These are phyloP conservation scores for Hypomecis punctinalis DNA, from an alignment of 2,888 invertebrate genomes.

Conservation along the genomic window DNA sequence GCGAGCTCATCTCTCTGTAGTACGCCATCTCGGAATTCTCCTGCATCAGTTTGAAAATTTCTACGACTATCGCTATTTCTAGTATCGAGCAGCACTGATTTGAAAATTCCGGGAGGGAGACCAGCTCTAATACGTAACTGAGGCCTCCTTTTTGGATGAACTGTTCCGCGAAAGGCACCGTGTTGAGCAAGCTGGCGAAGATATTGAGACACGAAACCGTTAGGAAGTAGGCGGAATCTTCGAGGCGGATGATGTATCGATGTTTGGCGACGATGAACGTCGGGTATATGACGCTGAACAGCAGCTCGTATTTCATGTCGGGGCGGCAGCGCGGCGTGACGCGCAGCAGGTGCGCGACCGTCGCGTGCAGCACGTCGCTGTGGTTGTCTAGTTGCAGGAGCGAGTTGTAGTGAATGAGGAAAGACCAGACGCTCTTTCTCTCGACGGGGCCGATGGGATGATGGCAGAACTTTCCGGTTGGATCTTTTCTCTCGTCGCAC, in stretches of 20 bases:
- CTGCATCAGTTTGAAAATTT: slow-evolving; percentile 80
- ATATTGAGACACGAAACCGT: slow-evolving; percentile 86
- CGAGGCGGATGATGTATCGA: slow-evolving; percentile 73
- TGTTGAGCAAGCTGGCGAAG: slow-evolving; percentile 84
- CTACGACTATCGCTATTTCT: slow-evolving; percentile 86
- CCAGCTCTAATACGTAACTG: slow-evolving; percentile 82
- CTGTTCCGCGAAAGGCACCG: slow-evolving; percentile 83
- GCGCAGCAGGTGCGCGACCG: slow-evolving; percentile 85
- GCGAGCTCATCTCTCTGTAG: slow-evolving; percentile 67
- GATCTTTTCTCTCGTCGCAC: slow-evolving; percentile 59
- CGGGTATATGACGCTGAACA: slow-evolving; percentile 86
- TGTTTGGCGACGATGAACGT: slow-evolving; percentile 84
- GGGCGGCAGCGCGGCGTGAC: slow-evolving; percentile 83
- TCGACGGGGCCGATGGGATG: slow-evolving; percentile 64
- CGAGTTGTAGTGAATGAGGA: slow-evolving; percentile 84
- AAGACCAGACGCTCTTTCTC: slow-evolving; percentile 81
- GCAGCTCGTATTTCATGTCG: slow-evolving; percentile 83
- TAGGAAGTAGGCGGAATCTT: slow-evolving; percentile 83
- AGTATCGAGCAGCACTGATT: slow-evolving; percentile 86
- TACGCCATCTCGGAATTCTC: slow-evolving; percentile 63
- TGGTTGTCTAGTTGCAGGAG: slow-evolving; percentile 83
- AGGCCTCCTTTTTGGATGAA: slow-evolving; percentile 85
- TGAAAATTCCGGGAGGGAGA: slow-evolving; percentile 82
- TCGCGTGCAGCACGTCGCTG: slow-evolving; percentile 80
- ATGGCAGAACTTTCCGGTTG: slow-evolving; percentile 60